phyloP scores from a whole-genome alignment of 2,797 vertebrate genomes.

The Rhincodon typus region DNA sequence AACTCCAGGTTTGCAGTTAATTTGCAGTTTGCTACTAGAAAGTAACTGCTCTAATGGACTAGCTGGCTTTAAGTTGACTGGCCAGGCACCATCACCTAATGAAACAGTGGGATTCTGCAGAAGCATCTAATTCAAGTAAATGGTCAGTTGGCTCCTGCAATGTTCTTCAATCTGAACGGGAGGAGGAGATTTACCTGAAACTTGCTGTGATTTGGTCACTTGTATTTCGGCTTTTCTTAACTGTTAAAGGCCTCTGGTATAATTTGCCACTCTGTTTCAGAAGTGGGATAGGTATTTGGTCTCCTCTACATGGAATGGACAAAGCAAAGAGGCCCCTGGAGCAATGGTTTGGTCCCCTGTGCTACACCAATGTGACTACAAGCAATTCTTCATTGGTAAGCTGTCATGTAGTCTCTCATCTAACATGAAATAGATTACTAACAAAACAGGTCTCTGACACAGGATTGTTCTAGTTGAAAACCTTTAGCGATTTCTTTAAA shows the following conservation, averaged over 20 bases:
- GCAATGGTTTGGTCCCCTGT: conserved; percentile 38
- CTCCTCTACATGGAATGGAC: conserved; percentile 33
- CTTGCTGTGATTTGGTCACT: not conserved
- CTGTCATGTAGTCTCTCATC: not conserved
- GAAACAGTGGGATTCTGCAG: not conserved
- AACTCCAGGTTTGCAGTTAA: too few species aligned
- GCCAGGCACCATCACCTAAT: not conserved
- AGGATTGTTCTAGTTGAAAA: not conserved
- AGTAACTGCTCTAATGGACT: not conserved
- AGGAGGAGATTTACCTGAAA: not conserved
- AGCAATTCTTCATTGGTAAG: not conserved
- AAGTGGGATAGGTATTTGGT: conserved; percentile 41
- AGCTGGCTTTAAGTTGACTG: not conserved
- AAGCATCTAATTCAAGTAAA: not conserved
- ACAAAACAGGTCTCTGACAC: not conserved
- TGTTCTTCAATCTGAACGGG: not conserved
- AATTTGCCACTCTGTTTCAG: not conserved
- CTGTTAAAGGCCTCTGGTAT: not conserved
- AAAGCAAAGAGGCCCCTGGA: conserved; percentile 38
- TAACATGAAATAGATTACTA: not conserved
- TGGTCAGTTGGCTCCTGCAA: not conserved
- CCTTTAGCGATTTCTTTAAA: not conserved
- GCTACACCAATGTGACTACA: not conserved
- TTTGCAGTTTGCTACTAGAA: too few species aligned
- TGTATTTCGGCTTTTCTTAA: not conserved